Evolutionary conservation across 1,140 invertebrate species (phyloP).

Genomic region (Cydia pomonella): DNA sequence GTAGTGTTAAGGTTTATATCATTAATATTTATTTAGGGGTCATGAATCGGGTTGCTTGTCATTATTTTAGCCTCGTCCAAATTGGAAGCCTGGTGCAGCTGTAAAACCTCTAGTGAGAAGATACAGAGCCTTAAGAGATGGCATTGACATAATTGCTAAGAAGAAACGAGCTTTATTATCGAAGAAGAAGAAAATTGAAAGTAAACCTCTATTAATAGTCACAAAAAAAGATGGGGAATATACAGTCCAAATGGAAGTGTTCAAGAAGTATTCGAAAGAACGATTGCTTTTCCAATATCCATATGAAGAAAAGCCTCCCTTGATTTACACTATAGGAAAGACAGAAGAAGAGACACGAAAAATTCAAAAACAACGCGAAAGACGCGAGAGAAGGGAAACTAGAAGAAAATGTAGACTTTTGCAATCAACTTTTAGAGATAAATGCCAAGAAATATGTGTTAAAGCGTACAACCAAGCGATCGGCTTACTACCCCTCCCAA

Average conservation of each 20-base stretch:
- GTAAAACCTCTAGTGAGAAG: slow-evolving; percentile 65
- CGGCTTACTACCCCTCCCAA: slow-evolving; percentile 62
- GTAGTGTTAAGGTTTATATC: background rate
- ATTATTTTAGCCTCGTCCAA: slow-evolving; percentile 60
- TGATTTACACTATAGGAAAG: slow-evolving; percentile 72
- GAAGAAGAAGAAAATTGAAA: slow-evolving; percentile 70
- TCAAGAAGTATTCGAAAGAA: slow-evolving; percentile 74
- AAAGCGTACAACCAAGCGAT: slow-evolving; percentile 76
- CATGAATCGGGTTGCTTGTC: slow-evolving; percentile 13
- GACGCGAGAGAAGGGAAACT: slow-evolving; percentile 65
- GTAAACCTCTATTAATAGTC: slow-evolving; percentile 68
- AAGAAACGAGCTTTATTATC: slow-evolving; percentile 72
- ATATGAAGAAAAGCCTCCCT: slow-evolving; percentile 70
- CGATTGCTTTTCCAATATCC: slow-evolving; percentile 68
- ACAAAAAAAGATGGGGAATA: slow-evolving; percentile 71
- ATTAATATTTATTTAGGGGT: background rate
- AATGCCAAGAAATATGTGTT: slow-evolving; percentile 73
- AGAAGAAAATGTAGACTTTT: slow-evolving; percentile 66
- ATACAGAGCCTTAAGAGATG: slow-evolving; percentile 64
- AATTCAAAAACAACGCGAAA: slow-evolving; percentile 61
- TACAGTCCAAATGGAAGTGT: slow-evolving; percentile 74
- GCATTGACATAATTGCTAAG: slow-evolving; percentile 64
- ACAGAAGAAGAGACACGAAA: slow-evolving; percentile 68
- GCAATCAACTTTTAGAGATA: slow-evolving; percentile 70
- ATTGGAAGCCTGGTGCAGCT: slow-evolving; percentile 68